Conservation (phyloP, 1,140 invertebrate genomes). For the Cydia strobilella region DNA sequence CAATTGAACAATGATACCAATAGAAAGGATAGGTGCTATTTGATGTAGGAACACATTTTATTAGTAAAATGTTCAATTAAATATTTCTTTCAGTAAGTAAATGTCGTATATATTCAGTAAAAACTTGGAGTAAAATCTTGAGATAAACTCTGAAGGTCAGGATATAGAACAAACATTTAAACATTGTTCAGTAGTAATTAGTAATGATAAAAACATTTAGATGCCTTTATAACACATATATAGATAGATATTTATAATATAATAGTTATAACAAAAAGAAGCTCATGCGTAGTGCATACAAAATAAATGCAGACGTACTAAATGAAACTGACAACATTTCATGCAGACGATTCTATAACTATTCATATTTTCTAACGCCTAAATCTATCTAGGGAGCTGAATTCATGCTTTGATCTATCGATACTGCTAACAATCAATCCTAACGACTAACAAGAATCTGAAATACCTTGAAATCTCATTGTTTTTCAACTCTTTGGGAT, state of each 20-base stretch:
- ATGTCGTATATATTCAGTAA: too few relatives aligned
- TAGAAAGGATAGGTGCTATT: background rate
- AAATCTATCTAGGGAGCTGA: slow-evolving; percentile 35
- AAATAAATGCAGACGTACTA: slow-evolving; percentile 12
- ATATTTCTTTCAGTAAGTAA: too few relatives aligned
- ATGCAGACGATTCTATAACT: slow-evolving; percentile 30
- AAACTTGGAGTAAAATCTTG: too few relatives aligned
- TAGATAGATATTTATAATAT: background rate
- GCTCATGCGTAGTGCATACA: slow-evolving; percentile 19
- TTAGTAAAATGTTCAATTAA: too few relatives aligned
- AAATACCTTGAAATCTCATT: slow-evolving; percentile 74
- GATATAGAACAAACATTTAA: background rate
- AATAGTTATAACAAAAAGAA: background rate
- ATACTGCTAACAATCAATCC: slow-evolving; percentile 46
- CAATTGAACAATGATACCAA: background rate
- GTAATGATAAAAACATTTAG: background rate
- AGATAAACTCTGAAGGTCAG: too few relatives aligned
- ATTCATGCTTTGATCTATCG: slow-evolving; percentile 36
- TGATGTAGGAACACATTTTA: too few relatives aligned
- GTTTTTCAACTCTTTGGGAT: slow-evolving; percentile 39
- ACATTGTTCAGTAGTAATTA: background rate
- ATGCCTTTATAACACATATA: background rate
- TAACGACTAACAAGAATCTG: slow-evolving; percentile 57
- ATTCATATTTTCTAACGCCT: background rate
- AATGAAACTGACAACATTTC: background rate